Percentiles rank a stretch among this genome's conserved stretches.
Evolutionary conservation across 2,797 vertebrate genomes (phyloP).

Genomic region (Neosalanx taihuensis): DNA sequence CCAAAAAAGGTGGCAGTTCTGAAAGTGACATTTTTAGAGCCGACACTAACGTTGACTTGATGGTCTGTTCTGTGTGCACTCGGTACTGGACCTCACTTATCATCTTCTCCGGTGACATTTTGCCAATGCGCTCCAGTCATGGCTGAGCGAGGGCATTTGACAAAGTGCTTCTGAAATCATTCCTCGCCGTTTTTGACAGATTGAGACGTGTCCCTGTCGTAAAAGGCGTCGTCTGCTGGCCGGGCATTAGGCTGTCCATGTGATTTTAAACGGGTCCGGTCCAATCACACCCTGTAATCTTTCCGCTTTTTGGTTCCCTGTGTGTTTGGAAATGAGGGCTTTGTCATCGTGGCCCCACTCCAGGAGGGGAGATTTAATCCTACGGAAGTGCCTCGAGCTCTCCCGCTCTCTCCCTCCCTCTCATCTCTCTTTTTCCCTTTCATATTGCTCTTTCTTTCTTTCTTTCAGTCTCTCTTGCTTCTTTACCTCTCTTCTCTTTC

Average conservation of each 20-base stretch:
- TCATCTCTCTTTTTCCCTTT: too few species aligned
- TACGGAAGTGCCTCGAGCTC: conserved; percentile 36
- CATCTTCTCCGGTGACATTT: conserved; percentile 15
- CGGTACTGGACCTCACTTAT: conserved; percentile 8
- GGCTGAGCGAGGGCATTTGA: conserved; percentile 31
- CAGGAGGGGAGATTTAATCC: conserved; percentile 21
- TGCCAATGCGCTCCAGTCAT: conserved; percentile 34
- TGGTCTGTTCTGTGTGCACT: neutral
- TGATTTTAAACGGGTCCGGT: conserved; percentile 41
- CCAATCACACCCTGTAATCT: conserved; percentile 48
- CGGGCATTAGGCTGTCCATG: conserved; percentile 51
- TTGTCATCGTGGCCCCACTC: conserved; percentile 11
- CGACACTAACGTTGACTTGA: conserved; percentile 9
- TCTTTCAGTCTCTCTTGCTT: neutral
- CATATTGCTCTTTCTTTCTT: neutral
- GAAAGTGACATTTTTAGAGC: conserved; percentile 15
- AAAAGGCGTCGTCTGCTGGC: conserved; percentile 48
- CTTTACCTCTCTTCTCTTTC: too few species aligned
- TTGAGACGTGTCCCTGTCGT: conserved; percentile 43
- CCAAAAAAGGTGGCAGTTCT: neutral
- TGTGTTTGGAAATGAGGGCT: conserved; percentile 28
- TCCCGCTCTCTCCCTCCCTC: conserved; percentile 23
- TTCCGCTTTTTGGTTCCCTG: conserved; percentile 19
- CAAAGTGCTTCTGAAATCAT: conserved; percentile 49
- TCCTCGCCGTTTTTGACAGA: conserved; percentile 57